Conservation (phyloP, 2,888 invertebrate genomes). For the Agrotis clavis region DNA sequence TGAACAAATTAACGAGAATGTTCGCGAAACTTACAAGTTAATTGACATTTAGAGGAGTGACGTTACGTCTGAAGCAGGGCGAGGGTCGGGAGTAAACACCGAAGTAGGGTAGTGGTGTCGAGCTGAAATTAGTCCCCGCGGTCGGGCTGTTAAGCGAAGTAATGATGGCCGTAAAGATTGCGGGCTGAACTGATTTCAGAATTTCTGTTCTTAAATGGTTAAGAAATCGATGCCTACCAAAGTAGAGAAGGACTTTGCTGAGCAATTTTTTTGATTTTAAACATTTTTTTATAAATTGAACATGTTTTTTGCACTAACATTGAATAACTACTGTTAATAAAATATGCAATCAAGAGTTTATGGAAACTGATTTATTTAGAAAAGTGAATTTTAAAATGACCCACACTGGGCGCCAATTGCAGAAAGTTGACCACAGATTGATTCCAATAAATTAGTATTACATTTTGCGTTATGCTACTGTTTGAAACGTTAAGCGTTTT, state of each 20-base stretch:
- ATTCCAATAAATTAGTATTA: background rate
- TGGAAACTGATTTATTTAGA: background rate
- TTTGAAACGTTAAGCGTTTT: background rate
- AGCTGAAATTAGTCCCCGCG: slow-evolving; percentile 40
- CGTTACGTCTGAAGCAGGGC: slow-evolving; percentile 40
- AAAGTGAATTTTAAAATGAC: background rate
- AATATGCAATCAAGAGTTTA: background rate
- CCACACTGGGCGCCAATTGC: slow-evolving; percentile 14
- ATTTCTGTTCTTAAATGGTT: background rate
- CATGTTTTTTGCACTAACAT: background rate
- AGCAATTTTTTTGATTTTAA: no score
- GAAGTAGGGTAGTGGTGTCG: slow-evolving; percentile 43
- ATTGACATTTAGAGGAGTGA: slow-evolving; percentile 47
- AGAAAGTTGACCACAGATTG: background rate
- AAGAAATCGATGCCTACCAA: background rate
- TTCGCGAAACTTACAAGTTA: slow-evolving; percentile 39
- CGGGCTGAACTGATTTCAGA: slow-evolving; percentile 24
- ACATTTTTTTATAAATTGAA: background rate
- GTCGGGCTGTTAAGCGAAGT: slow-evolving; percentile 27
- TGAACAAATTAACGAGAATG: slow-evolving; percentile 34
- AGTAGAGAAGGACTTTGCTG: background rate
- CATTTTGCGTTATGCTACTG: background rate
- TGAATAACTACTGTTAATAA: background rate
- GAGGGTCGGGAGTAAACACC: slow-evolving; percentile 47
- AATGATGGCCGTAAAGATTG: slow-evolving; percentile 34